These are phyloP conservation scores for Notolabrus celidotus DNA, from an alignment of 2,797 vertebrate genomes.

Conservation along the genomic window DNA sequence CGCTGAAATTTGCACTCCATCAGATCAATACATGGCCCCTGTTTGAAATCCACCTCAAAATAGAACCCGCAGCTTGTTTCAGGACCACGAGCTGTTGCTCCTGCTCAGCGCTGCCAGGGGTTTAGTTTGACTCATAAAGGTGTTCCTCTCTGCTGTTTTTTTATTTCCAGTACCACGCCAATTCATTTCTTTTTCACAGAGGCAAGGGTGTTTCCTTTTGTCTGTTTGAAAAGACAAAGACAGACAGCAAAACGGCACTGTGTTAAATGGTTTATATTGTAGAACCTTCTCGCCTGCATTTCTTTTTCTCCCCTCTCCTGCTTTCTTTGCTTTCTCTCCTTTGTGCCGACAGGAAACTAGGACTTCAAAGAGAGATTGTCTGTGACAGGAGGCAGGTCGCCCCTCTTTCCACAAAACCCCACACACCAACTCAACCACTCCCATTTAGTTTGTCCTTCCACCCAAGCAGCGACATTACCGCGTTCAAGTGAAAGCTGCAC, in stretches of 20 bases:
- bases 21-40: conserved; percentile 21
- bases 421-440: conserved; percentile 4
- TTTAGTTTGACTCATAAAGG: conserved; percentile 29
- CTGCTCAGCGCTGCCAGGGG: conserved; percentile 16
- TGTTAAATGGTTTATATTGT: conserved; percentile 42
- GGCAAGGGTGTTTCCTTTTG: conserved; percentile 48
- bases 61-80: conserved; percentile 26
- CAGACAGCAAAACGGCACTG: conserved; percentile 31
- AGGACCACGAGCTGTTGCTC: conserved; percentile 34
- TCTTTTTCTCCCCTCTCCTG: conserved; percentile 3
- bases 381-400: neutral
- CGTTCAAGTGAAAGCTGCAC: conserved; percentile 18
- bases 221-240: conserved; percentile 40
- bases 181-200: conserved; percentile 27
- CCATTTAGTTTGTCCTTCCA: conserved; percentile 6
- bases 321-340: conserved; percentile 10
- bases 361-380: conserved; percentile 24
- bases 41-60: conserved; percentile 20
- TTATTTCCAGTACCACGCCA: conserved; percentile 39
- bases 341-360: conserved; percentile 1
- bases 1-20: conserved; percentile 55
- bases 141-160: conserved; percentile 25
- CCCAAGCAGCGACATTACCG: conserved; percentile 2
- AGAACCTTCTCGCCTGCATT: conserved; percentile 21
- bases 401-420: conserved; percentile 18